These are phyloP conservation scores for Whitmania pigra DNA, from an alignment of 1,140 invertebrate genomes.

Conservation along the genomic window DNA sequence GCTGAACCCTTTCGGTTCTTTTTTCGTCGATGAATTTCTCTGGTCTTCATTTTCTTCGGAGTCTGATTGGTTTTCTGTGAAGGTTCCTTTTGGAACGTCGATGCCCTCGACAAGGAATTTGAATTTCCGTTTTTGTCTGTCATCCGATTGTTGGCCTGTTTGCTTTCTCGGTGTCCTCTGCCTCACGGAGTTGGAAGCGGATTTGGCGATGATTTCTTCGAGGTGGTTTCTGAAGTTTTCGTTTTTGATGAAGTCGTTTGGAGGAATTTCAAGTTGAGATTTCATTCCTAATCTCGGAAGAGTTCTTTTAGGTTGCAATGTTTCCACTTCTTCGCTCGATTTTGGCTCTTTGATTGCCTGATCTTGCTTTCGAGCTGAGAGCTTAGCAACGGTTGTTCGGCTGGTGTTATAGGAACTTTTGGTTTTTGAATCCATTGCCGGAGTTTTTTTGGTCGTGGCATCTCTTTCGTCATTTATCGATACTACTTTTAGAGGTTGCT, in stretches of 20 bases:
- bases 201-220: slow-evolving; percentile 3
- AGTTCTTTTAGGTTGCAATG: background rate
- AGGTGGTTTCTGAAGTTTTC: background rate
- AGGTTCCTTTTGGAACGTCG: slow-evolving; percentile 15
- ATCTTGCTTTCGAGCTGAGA: background rate
- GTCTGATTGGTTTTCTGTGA: slow-evolving; percentile 14
- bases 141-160: too few species aligned
- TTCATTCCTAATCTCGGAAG: background rate
- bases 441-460: background rate
- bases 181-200: background rate
- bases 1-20: slow-evolving; percentile 20
- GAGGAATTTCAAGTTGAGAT: background rate
- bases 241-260: background rate
- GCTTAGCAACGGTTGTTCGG: background rate
- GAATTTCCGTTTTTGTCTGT: slow-evolving; percentile 4
- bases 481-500: background rate
- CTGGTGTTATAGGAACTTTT: background rate
- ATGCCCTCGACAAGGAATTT: slow-evolving; percentile 24
- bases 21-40: background rate
- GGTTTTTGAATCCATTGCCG: background rate
- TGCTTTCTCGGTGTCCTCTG: background rate
- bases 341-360: background rate
- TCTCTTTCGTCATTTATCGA: background rate
- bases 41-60: background rate
- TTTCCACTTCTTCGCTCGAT: background rate